A percentile compares a stretch with the other conserved stretches of the same genome.
Conservation (phyloP, 2,797 vertebrate genomes). For the Triplophysa yarkandensis region DNA sequence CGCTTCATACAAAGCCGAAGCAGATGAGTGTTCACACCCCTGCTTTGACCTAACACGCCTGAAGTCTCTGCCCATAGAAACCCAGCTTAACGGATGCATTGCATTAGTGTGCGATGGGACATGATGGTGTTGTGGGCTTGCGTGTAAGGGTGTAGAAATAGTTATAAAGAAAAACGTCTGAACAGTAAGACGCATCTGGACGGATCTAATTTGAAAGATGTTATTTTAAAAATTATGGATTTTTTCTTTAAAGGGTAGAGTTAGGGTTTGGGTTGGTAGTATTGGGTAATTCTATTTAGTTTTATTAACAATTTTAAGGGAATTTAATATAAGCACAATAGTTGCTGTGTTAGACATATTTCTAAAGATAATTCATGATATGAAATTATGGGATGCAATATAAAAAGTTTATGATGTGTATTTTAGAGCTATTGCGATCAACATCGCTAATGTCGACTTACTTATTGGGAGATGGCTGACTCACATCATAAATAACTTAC, state of each 20-base stretch:
- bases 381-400: too few relatives aligned
- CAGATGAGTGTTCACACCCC: constrained; percentile 49
- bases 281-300: too few relatives aligned
- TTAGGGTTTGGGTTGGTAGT: neutral
- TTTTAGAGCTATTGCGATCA: too few relatives aligned
- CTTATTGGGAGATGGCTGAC: too few relatives aligned
- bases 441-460: too few relatives aligned
- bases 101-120: neutral
- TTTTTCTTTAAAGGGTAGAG: neutral
- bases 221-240: neutral
- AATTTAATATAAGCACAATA: neutral
- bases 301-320: neutral
- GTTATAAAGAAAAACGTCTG: neutral
- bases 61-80: constrained; percentile 28
- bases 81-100: constrained; percentile 42
- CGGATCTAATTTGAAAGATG: neutral
- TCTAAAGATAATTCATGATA: neutral
- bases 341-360: neutral
- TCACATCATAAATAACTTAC: too few relatives aligned
- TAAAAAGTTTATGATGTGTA: too few relatives aligned
- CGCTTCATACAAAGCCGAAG: constrained; percentile 46
- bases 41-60: constrained; percentile 50
- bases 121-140: neutral
- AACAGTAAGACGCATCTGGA: neutral
- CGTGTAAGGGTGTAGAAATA: too few relatives aligned